Evolutionary conservation across 2,113 vertebrate genomes (phyloP).

Genomic region (Elanoides forficatus): DNA sequence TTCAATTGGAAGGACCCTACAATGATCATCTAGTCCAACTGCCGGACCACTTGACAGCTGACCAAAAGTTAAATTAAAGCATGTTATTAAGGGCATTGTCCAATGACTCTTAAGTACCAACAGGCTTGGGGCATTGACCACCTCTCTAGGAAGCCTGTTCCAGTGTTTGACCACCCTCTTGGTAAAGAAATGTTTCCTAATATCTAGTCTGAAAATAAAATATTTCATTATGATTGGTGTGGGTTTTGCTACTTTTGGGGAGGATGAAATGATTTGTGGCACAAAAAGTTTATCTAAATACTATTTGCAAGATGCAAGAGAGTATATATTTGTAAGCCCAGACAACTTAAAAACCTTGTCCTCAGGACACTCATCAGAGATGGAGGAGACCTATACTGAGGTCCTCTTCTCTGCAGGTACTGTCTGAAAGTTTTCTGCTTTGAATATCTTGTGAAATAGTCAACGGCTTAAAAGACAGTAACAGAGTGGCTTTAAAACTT

Average conservation of each 20-base stretch:
- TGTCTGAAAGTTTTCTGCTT: background rate
- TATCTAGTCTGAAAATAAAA: background rate
- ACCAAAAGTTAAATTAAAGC: background rate
- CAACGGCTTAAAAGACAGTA: background rate
- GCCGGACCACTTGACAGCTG: background rate
- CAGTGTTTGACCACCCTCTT: background rate
- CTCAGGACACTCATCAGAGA: background rate
- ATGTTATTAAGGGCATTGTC: background rate
- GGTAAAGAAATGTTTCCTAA: background rate
- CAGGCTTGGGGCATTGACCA: too few relatives aligned
- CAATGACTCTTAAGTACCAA: background rate
- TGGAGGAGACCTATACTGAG: background rate
- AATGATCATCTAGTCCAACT: background rate
- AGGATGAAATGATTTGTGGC: background rate
- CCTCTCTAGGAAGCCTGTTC: background rate
- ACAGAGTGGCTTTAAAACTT: background rate
- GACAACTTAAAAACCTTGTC: background rate
- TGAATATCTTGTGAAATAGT: background rate
- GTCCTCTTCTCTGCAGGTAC: background rate
- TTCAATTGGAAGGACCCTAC: background rate
- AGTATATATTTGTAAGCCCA: background rate
- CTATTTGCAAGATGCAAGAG: background rate
- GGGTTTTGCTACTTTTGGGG: background rate
- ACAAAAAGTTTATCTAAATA: background rate
- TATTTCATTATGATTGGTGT: background rate